phyloP scores from a whole-genome alignment of 2,797 vertebrate genomes.

The Bovichtus diacanthus region DNA sequence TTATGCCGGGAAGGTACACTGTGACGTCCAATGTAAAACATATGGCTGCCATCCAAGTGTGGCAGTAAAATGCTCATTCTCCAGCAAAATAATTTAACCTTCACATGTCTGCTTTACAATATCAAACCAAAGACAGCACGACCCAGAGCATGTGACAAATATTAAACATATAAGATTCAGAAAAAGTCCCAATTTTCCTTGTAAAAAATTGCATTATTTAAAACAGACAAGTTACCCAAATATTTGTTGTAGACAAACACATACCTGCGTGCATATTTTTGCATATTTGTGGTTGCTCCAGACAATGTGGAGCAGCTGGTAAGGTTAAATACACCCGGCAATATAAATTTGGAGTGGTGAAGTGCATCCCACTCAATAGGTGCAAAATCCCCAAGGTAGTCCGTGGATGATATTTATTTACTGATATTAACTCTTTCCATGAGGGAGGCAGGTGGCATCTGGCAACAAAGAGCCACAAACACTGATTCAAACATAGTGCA shows the following conservation, averaged over 20 bases:
- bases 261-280: slow-evolving; percentile 53
- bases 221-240: slow-evolving; percentile 13
- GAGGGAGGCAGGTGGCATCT: slow-evolving; percentile 39
- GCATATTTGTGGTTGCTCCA: slow-evolving; percentile 57
- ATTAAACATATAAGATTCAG: background rate
- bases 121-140: slow-evolving; percentile 12
- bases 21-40: slow-evolving; percentile 56
- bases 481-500: slow-evolving; percentile 22
- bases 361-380: slow-evolving; percentile 58
- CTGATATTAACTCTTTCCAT: slow-evolving; percentile 51
- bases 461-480: slow-evolving; percentile 19
- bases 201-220: background rate
- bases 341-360: slow-evolving; percentile 39
- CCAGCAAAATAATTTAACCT: slow-evolving; percentile 33
- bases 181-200: background rate
- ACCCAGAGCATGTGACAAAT: background rate
- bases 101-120: slow-evolving; percentile 25
- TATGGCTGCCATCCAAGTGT: slow-evolving; percentile 42
- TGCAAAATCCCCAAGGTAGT: slow-evolving; percentile 48
- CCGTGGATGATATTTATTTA: slow-evolving; percentile 52
- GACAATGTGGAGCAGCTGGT: slow-evolving; percentile 59
- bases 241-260: slow-evolving; percentile 27
- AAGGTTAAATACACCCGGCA: slow-evolving; percentile 40
- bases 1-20: slow-evolving; percentile 30
- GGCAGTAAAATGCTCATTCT: slow-evolving; percentile 26